phyloP scores from a whole-genome alignment of 1,140 invertebrate species.

The Drosophila subobscura region DNA sequence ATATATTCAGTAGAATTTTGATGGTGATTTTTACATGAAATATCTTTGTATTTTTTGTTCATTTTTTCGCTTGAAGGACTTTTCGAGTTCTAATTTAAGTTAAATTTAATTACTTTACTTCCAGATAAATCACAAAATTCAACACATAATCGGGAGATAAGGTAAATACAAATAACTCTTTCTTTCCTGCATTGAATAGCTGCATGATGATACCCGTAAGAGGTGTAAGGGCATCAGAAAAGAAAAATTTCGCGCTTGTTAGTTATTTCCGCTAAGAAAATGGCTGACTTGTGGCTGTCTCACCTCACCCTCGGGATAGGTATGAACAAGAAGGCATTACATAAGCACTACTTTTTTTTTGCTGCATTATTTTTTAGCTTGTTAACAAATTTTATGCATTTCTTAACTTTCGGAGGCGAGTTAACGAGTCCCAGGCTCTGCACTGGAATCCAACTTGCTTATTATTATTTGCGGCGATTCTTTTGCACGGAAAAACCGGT shows the following conservation, averaged over 20 bases:
- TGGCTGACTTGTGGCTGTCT: constrained; percentile 40
- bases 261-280: constrained; percentile 76
- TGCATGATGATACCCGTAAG: too few relatives aligned
- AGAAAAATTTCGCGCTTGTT: constrained; percentile 65
- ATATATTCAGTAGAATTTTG: too few relatives aligned
- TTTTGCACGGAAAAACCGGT: constrained; percentile 8
- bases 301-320: neutral
- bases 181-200: too few relatives aligned
- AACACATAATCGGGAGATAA: too few relatives aligned
- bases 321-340: constrained; percentile 41
- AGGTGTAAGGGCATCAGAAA: constrained; percentile 13
- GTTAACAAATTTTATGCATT: constrained; percentile 82
- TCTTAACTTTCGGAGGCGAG: constrained; percentile 74
- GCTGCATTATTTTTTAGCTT: constrained; percentile 43
- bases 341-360: constrained; percentile 13
- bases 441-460: constrained; percentile 70
- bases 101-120: neutral
- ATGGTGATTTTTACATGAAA: too few relatives aligned
- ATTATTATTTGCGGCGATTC: constrained; percentile 73
- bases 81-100: too few relatives aligned
- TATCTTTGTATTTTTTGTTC: too few relatives aligned
- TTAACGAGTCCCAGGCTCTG: constrained; percentile 62
- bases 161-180: too few relatives aligned
- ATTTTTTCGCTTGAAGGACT: too few relatives aligned
- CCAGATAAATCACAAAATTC: too few relatives aligned